Evolutionary conservation across 1,140 invertebrate species (phyloP), one percentile per base, ranked within the genome.

Genomic region (Gonatopus flavifemur): DNA sequence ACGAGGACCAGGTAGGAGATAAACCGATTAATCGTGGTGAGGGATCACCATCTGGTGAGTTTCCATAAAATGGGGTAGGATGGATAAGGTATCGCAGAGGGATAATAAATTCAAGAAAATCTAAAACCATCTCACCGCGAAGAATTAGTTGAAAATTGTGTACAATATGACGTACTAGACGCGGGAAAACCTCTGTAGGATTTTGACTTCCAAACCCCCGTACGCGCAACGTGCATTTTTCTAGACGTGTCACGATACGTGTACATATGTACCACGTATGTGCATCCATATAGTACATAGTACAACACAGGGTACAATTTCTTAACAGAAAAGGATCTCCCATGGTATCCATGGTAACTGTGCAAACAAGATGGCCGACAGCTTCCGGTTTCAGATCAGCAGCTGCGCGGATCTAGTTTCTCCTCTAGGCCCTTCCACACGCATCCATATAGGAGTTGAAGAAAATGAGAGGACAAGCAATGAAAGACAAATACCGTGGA

Each of bases 351-450:
- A 70, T 76, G 61, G 70, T 68, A 74, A 76, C 74, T 76, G 74
- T 76, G 70, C 76, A 78, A 76, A 78, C 74, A 78, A 76, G 61
- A 78, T 76, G 74, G 73, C 72, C 62, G 73, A 47, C 64, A 69
- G 76, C 74, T 78, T 78, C 76, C 76, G 72, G 73, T 77, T 74
- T 69, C 66, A 40, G 40, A 33, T 49, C 65, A 58, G 63, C 72
- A 76, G 74, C 74, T 76, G 74, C 66, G 60, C 54, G 69, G 72
- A 76, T 76, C 75, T 77, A 77, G 75, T 78, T 78, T 76, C n/a
- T n/a, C n/a, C n/a, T n/a, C 72, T 71, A 72, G 56, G 48, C 41
- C 57, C 52, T 59, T 57, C 45, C 43, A n/a, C n/a, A n/a, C n/a
- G n/a, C n/a, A n/a, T n/a, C n/a, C n/a, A n/a, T n/a, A n/a, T n/a